phyloP scores from a whole-genome alignment of 2,797 vertebrate species.

The Rallus crepitans region DNA sequence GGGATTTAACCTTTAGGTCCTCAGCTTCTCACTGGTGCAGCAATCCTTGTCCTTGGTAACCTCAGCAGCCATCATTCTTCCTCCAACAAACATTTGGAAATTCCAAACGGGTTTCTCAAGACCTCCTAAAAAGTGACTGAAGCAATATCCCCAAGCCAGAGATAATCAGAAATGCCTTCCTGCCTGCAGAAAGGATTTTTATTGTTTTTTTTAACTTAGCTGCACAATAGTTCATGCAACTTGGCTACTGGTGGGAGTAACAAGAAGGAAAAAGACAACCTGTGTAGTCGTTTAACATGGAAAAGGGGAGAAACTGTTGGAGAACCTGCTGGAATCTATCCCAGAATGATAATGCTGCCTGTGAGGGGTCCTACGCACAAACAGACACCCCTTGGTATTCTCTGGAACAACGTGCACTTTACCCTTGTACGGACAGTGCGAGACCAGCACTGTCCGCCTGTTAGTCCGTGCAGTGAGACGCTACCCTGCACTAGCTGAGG shows the following conservation, averaged over 20 bases:
- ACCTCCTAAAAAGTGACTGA: constrained; percentile 32
- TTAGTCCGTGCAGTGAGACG: background rate
- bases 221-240: background rate
- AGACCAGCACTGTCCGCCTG: background rate
- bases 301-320: background rate
- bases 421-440: background rate
- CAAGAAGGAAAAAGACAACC: background rate
- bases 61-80: background rate
- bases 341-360: background rate
- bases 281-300: background rate
- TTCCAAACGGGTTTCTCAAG: constrained; percentile 43
- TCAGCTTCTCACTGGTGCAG: background rate
- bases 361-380: background rate
- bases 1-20: constrained; percentile 21
- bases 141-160: constrained; percentile 1
- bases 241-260: background rate
- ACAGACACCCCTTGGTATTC: background rate
- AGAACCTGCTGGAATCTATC: background rate
- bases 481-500: background rate
- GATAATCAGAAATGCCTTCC: constrained; percentile 9
- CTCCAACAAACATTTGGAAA: constrained; percentile 11
- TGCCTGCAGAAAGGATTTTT: background rate
- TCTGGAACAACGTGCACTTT: background rate
- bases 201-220: background rate
- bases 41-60: constrained; percentile 2